These are phyloP conservation scores for Drosophila phalerata DNA, from an alignment of 2,888 invertebrate species.

Conservation along the genomic window DNA sequence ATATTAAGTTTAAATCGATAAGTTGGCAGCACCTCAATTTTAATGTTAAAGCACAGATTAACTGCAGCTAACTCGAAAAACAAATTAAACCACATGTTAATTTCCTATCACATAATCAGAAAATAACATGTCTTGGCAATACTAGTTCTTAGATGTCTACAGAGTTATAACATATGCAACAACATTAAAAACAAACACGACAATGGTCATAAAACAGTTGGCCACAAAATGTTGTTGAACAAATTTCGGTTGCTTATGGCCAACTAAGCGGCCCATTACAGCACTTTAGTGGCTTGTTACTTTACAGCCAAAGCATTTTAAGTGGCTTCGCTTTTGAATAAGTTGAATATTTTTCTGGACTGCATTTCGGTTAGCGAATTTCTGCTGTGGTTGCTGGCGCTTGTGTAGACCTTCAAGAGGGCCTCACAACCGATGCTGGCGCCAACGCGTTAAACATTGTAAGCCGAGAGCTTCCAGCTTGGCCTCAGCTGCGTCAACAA, in stretches of 20 bases:
- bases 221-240: constrained; percentile 12
- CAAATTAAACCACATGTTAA: no score
- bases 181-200: not conserved
- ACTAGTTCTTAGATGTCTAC: not conserved
- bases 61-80: no score
- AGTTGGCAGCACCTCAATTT: not conserved
- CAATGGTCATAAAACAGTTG: constrained; percentile 24
- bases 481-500: constrained; percentile 72
- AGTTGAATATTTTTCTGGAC: constrained; percentile 26
- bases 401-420: constrained; percentile 51
- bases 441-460: constrained; percentile 65
- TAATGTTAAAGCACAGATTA: no score
- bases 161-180: constrained; percentile 1
- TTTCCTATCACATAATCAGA: no score
- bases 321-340: constrained; percentile 28
- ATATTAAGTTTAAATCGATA: not conserved
- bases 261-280: constrained; percentile 44
- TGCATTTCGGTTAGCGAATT: constrained; percentile 29
- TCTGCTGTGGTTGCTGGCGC: constrained; percentile 49
- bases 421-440: constrained; percentile 48
- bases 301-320: constrained; percentile 47
- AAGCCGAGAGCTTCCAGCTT: constrained; percentile 59
- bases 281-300: constrained; percentile 42
- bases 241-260: constrained; percentile 38
- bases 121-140: not conserved